Evolutionary conservation across 92 coral and sea anemone species (phyloP).

Genomic region (Phenganax stokvisi): DNA sequence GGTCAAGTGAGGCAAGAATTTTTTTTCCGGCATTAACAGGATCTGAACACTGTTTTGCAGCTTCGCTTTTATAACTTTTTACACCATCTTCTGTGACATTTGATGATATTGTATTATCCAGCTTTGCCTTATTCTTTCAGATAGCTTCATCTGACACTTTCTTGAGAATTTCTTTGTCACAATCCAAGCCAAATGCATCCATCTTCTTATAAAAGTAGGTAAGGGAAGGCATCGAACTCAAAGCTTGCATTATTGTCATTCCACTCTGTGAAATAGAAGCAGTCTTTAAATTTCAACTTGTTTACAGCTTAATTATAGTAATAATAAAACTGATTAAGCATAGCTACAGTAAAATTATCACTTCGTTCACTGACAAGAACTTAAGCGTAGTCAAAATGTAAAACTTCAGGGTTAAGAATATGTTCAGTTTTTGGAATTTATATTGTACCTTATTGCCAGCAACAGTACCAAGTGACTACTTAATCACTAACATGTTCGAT

Average conservation of each 20-base stretch:
- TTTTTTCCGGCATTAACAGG: neutral
- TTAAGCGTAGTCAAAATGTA: too few species aligned
- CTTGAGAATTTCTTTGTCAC: neutral
- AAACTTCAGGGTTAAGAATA: too few species aligned
- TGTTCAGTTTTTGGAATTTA: too few species aligned
- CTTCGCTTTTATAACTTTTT: neutral
- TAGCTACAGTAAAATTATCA: too few species aligned
- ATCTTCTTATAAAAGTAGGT: neutral
- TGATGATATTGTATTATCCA: neutral
- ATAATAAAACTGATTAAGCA: too few species aligned
- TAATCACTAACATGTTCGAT: too few species aligned
- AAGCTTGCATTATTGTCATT: neutral
- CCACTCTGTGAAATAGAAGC: neutral
- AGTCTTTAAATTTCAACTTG: too few species aligned
- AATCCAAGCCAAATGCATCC: neutral
- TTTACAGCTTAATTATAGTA: too few species aligned
- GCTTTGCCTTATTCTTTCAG: neutral
- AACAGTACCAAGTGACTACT: too few species aligned
- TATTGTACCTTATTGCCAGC: too few species aligned
- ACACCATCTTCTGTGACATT: neutral
- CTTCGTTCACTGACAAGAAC: too few species aligned
- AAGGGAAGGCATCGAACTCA: neutral
- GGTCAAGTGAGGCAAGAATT: neutral
- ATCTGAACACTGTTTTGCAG: neutral
- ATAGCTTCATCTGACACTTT: slow-evolving; percentile 1